Conservation (phyloP, 2,888 invertebrate species). For the Yponomeuta malinellus region DNA sequence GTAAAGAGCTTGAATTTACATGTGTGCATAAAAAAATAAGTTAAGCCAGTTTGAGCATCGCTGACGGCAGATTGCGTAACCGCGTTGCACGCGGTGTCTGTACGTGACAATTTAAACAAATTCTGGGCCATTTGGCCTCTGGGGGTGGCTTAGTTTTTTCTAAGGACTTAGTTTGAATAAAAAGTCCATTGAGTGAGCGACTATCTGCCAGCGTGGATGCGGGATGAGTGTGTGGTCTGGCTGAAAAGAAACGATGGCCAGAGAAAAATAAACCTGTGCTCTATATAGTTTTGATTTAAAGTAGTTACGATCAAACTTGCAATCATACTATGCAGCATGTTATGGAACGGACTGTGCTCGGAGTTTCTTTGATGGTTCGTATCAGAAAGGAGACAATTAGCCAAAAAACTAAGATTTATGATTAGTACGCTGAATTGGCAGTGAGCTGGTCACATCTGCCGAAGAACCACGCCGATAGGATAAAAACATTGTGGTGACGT, state of each 20-base stretch:
- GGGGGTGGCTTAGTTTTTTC: conserved; percentile 65
- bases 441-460: too few species aligned
- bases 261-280: conserved; percentile 2
- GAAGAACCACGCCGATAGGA: too few species aligned
- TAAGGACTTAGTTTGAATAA: conserved; percentile 67
- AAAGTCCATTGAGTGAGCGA: conserved; percentile 45
- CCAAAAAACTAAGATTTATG: too few species aligned
- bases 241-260: conserved; percentile 28
- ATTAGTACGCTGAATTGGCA: too few species aligned
- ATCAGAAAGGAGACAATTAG: too few species aligned
- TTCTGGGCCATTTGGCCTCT: conserved; percentile 75
- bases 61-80: conserved; percentile 59
- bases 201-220: conserved; percentile 54
- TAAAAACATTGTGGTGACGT: too few species aligned
- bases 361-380: too few species aligned
- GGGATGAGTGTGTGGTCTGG: conserved; percentile 63
- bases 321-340: too few species aligned
- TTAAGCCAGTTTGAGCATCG: conserved; percentile 39
- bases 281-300: background rate
- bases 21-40: too few species aligned
- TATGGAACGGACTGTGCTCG: too few species aligned
- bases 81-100: conserved; percentile 50
- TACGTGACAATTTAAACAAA: conserved; percentile 77
- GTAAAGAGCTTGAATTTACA: too few species aligned
- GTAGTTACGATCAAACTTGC: background rate